These are phyloP conservation scores for Drosophila eohydei DNA, from an alignment of 2,888 invertebrate species.

Conservation along the genomic window DNA sequence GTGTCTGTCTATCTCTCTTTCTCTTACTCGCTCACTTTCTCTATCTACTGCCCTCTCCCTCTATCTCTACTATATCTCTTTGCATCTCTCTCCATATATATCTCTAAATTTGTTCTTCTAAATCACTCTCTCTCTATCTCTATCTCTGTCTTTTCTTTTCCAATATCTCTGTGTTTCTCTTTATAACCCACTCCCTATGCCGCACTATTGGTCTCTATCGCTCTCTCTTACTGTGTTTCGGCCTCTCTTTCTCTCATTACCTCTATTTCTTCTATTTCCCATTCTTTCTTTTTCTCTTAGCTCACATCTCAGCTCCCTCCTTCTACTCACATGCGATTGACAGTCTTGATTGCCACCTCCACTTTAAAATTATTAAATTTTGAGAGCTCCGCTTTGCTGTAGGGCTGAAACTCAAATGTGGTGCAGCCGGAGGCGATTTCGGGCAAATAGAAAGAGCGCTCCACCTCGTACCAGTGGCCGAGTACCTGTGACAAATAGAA, in stretches of 20 bases:
- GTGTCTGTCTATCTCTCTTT: too few relatives aligned
- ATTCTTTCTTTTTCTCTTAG: background rate
- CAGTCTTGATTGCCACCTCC: constrained; percentile 88
- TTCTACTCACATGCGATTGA: constrained; percentile 88
- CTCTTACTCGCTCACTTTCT: background rate
- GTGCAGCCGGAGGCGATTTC: constrained; percentile 90
- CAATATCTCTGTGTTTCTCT: background rate
- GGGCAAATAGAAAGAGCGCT: constrained; percentile 90
- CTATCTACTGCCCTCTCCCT: background rate
- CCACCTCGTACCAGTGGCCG: constrained; percentile 91
- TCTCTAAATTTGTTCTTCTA: background rate
- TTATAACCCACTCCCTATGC: background rate
- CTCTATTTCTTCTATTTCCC: background rate
- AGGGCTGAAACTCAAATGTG: constrained; percentile 87
- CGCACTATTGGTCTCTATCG: too few relatives aligned
- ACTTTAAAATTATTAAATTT: constrained; percentile 86
- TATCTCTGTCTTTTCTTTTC: background rate
- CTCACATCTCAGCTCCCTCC: background rate
- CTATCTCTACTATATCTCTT: background rate
- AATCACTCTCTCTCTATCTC: background rate
- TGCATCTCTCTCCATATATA: too few relatives aligned
- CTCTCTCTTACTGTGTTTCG: background rate
- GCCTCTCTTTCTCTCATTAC: background rate
- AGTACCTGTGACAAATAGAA: constrained; percentile 83
- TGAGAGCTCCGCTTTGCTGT: constrained; percentile 75